A percentile compares a stretch with the other conserved stretches of the same genome.
Conservation (phyloP, 2,797 vertebrate genomes). For the Nothura maculosa region DNA sequence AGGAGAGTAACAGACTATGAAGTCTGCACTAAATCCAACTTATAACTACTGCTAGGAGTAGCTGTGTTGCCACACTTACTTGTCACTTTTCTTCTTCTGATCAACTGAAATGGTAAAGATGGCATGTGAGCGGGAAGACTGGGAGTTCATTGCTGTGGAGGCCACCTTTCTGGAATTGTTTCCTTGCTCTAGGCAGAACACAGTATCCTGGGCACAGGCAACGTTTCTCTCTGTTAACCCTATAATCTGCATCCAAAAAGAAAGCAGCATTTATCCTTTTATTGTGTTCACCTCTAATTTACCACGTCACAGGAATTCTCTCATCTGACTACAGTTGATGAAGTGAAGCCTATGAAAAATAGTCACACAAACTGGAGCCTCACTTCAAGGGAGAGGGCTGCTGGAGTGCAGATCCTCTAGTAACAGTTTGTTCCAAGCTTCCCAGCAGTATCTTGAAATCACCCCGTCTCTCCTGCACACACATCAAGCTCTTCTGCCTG, state of each 20-base stretch:
- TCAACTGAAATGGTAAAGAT: constrained; percentile 97
- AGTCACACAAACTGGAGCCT: not conserved
- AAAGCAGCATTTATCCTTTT: not conserved
- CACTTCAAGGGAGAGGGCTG: not conserved
- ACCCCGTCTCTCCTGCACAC: not conserved
- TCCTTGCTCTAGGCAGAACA: constrained; percentile 92
- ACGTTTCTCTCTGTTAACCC: constrained; percentile 92
- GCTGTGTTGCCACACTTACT: constrained; percentile 80
- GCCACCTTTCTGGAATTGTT: constrained; percentile 93
- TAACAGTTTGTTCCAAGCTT: not conserved
- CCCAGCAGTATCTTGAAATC: accelerated
- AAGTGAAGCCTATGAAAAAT: not conserved
- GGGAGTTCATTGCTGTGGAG: constrained; percentile 96
- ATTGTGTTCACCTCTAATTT: not conserved
- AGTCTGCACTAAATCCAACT: not conserved
- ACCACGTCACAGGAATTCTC: not conserved
- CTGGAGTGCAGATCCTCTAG: not conserved
- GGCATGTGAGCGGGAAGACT: constrained; percentile 95
- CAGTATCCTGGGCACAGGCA: constrained; percentile 85
- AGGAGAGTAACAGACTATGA: not conserved
- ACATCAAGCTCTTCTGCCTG: not conserved
- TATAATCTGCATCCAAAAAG: constrained; percentile 86
- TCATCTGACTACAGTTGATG: not conserved
- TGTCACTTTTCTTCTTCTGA: constrained; percentile 89
- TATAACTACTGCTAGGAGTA: not conserved